Evolutionary conservation across 2,888 invertebrate species (phyloP).

Genomic region (Ichneumoninae sp.): DNA sequence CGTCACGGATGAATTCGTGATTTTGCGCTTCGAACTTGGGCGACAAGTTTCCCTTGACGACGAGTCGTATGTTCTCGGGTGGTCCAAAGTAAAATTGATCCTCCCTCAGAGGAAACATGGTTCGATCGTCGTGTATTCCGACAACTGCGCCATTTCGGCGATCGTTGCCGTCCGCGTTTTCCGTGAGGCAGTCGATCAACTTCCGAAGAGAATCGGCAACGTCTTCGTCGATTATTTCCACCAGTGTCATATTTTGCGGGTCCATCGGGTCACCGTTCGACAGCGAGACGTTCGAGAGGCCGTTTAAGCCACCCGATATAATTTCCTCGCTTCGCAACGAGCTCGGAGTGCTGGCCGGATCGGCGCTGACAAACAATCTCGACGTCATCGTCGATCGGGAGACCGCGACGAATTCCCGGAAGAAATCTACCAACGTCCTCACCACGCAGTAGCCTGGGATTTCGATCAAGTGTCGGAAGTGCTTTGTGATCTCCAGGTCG

Average conservation of each 20-base stretch:
- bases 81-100: conserved; percentile 54
- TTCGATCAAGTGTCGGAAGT: conserved; percentile 45
- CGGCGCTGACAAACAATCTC: conserved; percentile 13
- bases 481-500: conserved; percentile 10
- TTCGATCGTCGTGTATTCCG: conserved; percentile 6
- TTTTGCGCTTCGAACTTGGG: neutral
- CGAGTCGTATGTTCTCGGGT: neutral
- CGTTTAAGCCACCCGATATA: conserved; percentile 13
- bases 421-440: conserved; percentile 57
- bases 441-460: conserved; percentile 59
- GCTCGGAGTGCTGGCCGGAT: conserved; percentile 6
- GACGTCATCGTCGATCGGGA: conserved; percentile 61
- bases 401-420: conserved; percentile 47
- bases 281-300: neutral
- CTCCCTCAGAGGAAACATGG: conserved; percentile 20
- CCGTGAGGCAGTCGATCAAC: conserved; percentile 5
- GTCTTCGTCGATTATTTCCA: conserved; percentile 18
- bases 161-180: neutral
- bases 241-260: neutral
- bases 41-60: neutral
- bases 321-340: conserved; percentile 24
- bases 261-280: neutral
- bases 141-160: neutral
- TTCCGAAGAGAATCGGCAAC: neutral
- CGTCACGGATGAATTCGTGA: neutral